phyloP scores from a whole-genome alignment of 2,113 vertebrate species.

The Rallus limicola region DNA sequence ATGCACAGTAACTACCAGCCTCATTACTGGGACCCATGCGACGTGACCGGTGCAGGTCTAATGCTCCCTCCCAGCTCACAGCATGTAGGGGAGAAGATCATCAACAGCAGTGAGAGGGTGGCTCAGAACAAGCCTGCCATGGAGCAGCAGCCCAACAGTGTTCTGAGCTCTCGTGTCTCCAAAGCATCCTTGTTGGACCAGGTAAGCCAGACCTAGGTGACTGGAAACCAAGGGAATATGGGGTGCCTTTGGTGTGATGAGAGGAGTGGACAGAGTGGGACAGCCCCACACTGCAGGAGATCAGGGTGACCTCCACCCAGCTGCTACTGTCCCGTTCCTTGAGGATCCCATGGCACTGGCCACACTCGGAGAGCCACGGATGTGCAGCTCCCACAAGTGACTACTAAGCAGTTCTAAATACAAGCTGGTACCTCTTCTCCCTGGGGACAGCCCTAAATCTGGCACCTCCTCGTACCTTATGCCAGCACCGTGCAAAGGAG shows the following conservation, averaged over 20 bases:
- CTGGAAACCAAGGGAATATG: neutral
- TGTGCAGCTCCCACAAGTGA: fast-evolving
- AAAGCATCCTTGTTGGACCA: neutral
- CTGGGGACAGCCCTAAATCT: neutral
- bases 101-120: neutral
- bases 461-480: neutral
- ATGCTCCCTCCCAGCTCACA: neutral
- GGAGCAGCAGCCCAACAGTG: neutral
- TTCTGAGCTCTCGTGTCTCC: neutral
- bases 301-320: neutral
- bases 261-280: neutral
- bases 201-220: neutral
- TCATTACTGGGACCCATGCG: slow-evolving; percentile 38
- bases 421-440: neutral
- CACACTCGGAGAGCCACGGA: fast-evolving
- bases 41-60: neutral
- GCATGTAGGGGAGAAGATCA: neutral
- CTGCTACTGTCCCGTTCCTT: fast-evolving
- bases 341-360: neutral
- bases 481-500: fast-evolving
- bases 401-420: neutral
- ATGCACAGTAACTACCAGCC: slow-evolving; percentile 49
- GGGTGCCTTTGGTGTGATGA: neutral
- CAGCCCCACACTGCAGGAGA: neutral
- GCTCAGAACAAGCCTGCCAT: neutral